These are phyloP conservation scores for Excalfactoria chinensis DNA, from an alignment of 2,113 vertebrate genomes.

Conservation along the genomic window DNA sequence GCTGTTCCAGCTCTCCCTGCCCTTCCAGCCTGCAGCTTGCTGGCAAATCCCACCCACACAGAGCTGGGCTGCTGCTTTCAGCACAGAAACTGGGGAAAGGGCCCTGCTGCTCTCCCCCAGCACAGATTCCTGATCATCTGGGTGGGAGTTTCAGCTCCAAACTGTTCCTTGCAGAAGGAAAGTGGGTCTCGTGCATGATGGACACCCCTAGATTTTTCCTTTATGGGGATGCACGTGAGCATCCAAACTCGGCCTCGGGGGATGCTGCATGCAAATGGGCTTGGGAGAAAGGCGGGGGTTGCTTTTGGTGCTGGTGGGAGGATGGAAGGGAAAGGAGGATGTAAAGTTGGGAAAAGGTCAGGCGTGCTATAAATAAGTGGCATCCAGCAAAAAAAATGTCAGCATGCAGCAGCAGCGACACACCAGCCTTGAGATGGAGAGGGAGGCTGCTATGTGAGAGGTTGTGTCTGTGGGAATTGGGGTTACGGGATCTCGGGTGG, in stretches of 20 bases:
- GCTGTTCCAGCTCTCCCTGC: not conserved
- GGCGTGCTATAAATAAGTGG: conserved; percentile 55
- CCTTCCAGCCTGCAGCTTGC: not conserved
- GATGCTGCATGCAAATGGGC: not conserved
- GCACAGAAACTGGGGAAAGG: not conserved
- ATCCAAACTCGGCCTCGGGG: not conserved
- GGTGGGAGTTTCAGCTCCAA: conserved; percentile 5
- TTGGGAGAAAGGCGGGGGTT: not conserved
- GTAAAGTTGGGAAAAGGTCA: conserved; percentile 66
- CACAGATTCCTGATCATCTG: conserved; percentile 8
- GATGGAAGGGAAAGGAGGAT: conserved; percentile 34
- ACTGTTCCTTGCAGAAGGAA: not conserved
- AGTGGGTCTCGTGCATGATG: fast-evolving
- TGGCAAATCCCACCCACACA: conserved; percentile 17
- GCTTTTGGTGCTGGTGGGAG: conserved; percentile 7
- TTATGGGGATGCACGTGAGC: not conserved
- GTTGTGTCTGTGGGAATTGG: fast-evolving
- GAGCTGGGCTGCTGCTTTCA: not conserved
- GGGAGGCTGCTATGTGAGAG: not conserved
- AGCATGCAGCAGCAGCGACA: not conserved
- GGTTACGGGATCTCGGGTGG: not conserved
- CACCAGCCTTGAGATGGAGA: not conserved
- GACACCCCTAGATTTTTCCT: conserved; percentile 9
- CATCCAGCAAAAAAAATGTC: conserved; percentile 62
- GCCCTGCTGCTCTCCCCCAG: conserved; percentile 11